phyloP scores from a whole-genome alignment of 2,888 invertebrate species.

The Melitaea athalia region DNA sequence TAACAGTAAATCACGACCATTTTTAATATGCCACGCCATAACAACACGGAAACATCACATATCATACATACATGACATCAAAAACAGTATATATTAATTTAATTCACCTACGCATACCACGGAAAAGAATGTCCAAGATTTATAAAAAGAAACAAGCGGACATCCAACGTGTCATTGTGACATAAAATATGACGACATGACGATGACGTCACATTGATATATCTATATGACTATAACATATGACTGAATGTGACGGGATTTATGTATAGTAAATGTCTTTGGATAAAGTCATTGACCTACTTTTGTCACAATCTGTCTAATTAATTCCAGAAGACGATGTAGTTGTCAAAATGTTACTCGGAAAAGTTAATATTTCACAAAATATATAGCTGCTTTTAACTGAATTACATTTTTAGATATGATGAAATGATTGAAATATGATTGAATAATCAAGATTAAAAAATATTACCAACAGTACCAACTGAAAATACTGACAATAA shows the following conservation, averaged over 20 bases:
- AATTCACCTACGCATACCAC: conserved; percentile 18
- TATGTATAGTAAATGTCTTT: neutral
- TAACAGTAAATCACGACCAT: conserved; percentile 2
- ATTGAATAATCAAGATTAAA: too few relatives aligned
- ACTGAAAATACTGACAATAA: too few relatives aligned
- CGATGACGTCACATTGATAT: conserved; percentile 6
- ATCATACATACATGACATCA: conserved; percentile 13
- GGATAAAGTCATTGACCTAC: neutral
- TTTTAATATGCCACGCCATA: conserved; percentile 11
- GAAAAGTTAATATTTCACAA: too few relatives aligned
- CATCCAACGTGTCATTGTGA: conserved; percentile 13
- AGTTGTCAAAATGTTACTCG: too few relatives aligned
- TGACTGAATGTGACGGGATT: neutral
- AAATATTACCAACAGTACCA: neutral
- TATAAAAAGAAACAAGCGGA: conserved; percentile 8
- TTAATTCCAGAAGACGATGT: neutral
- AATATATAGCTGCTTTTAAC: too few relatives aligned
- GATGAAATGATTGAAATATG: too few relatives aligned
- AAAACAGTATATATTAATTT: conserved; percentile 16
- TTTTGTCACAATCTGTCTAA: neutral
- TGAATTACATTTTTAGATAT: too few relatives aligned
- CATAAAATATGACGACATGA: conserved; percentile 20
- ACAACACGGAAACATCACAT: neutral
- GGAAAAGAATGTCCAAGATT: conserved; percentile 1
- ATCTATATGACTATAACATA: neutral